These are phyloP conservation scores for Tenthredo scrophulariae DNA, from an alignment of 2,888 invertebrate species.

Conservation along the genomic window DNA sequence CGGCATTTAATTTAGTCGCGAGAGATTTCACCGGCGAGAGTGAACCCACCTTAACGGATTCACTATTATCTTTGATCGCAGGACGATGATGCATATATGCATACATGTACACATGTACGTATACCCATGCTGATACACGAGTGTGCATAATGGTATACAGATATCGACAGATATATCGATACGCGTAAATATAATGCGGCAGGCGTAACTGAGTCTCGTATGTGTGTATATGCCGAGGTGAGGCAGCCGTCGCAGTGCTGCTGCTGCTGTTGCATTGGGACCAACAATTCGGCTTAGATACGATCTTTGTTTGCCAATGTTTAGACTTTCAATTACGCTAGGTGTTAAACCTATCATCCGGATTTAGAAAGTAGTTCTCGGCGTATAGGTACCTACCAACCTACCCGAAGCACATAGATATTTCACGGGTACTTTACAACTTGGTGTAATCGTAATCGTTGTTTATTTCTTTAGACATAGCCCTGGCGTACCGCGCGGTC, in stretches of 20 bases:
- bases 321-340: slow-evolving; percentile 52
- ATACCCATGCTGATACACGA: not conserved
- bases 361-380: slow-evolving; percentile 50
- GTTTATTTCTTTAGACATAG: slow-evolving; percentile 15
- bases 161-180: not conserved
- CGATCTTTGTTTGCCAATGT: slow-evolving; percentile 52
- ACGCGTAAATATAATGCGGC: slow-evolving; percentile 33
- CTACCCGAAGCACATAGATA: not conserved
- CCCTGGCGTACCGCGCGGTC: not conserved
- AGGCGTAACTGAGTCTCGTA: slow-evolving; percentile 1
- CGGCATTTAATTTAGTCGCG: slow-evolving; percentile 6
- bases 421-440: slow-evolving; percentile 31
- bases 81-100: not conserved
- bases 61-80: slow-evolving; percentile 33
- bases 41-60: slow-evolving; percentile 45
- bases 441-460: slow-evolving; percentile 18
- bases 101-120: not conserved
- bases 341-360: slow-evolving; percentile 51
- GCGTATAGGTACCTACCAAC: not conserved
- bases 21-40: slow-evolving; percentile 37
- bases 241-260: not conserved
- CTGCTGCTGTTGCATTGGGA: slow-evolving; percentile 27
- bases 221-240: not conserved
- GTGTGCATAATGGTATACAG: not conserved
- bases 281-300: slow-evolving; percentile 49